Base-by-base conservation (phyloP, 2,113 vertebrate genomes). In the Polyodon spathula region DNA sequence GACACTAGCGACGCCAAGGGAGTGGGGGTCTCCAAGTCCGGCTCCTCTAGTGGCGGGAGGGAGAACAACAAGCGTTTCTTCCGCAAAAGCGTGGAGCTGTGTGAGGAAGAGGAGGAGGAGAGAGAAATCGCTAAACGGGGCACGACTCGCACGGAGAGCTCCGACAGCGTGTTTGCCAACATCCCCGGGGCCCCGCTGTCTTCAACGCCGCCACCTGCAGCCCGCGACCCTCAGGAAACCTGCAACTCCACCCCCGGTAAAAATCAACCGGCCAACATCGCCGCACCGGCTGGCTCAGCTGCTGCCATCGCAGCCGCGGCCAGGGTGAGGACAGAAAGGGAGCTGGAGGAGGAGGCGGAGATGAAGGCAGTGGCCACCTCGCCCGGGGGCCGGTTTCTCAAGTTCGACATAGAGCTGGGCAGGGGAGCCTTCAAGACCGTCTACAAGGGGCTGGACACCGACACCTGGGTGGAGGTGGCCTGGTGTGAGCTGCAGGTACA, bases 401-500 rank as follows among this genome's bases (percentile, higher is more conserved):
- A 97, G 64, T 95, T 97, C 61, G 93, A 97, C 73, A 93, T 95
- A 44, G 93, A 97, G 75, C 75, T 97, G 12, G 93, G 93, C 41
- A 81, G 93, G 69, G 93, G 93, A 69, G 93, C 93, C 39, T 97
- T 97, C 74, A 97, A 97, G 77, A 95, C 92, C 0, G 93, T 97
- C 14, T 97, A 92, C 74, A 97, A 97, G 81, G 93, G 93, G 62
- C 78, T 97, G 63, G 93, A 97, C 77, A 93, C 93, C 0, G 93
- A 94, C 67, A 97, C 93, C 0, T 94, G 92, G 92, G 93, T 97
- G 68, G 93, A 97, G 70, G 93, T 97, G 73, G 93, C 93, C 66
- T 97, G 93, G 93, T 95, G 93, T 69, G 93, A 95, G 73, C 79
- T 96, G 61, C 92, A 96, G 92, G 93, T 95, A n/a, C n/a, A n/a